A percentile compares a stretch with the other conserved stretches of the same genome.
These are phyloP conservation scores for Pimpla rufipes DNA, from an alignment of 2,888 invertebrate genomes.

Conservation along the genomic window DNA sequence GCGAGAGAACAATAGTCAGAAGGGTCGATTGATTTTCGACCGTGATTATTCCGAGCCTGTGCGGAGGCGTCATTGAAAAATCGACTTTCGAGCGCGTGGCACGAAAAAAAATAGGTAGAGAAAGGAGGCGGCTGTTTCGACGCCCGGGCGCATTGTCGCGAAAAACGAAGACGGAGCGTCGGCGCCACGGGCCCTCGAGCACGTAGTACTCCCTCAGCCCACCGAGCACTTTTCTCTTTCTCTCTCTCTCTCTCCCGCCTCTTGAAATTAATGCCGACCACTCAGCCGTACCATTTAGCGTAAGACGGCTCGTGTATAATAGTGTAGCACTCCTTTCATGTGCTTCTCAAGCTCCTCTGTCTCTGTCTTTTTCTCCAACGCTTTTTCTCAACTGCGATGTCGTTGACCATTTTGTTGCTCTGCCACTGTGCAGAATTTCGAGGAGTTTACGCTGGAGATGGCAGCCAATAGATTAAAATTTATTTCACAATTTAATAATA, in stretches of 20 bases:
- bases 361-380: background rate
- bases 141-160: constrained; percentile 67
- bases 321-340: constrained; percentile 48
- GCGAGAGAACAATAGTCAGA: background rate
- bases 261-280: constrained; percentile 77
- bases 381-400: constrained; percentile 23
- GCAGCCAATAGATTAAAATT: background rate
- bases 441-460: background rate
- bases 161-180: constrained; percentile 71
- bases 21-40: background rate
- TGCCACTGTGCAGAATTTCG: background rate
- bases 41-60: background rate
- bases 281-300: constrained; percentile 74
- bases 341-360: constrained; percentile 5
- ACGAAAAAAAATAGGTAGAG: background rate
- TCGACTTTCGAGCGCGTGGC: background rate
- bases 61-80: constrained; percentile 12
- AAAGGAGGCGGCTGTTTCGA: constrained; percentile 56
- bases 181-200: constrained; percentile 75
- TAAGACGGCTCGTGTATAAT: constrained; percentile 54
- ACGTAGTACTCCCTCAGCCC: constrained; percentile 75
- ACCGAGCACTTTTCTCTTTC: constrained; percentile 69
- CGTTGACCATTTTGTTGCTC: background rate
- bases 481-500: background rate
- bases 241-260: constrained; percentile 67